Percentiles rank a stretch among this genome's conserved stretches.
phyloP scores from a whole-genome alignment of 2,888 invertebrate species.

The Ophion costatus region DNA sequence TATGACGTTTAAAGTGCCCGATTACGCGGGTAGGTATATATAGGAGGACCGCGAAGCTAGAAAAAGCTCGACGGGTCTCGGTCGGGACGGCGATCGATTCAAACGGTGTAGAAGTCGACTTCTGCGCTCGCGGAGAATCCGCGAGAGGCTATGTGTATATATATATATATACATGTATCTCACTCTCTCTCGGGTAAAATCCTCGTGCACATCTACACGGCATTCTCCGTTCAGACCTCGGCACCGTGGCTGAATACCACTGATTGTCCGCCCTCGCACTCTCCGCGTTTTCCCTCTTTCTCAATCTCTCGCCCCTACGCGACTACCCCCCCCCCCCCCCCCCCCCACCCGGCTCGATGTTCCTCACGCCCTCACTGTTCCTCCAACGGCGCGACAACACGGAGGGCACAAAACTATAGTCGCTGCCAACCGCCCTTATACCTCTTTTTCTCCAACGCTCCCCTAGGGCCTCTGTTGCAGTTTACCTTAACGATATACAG shows the following conservation, averaged over 20 bases:
- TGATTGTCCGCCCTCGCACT: constrained; percentile 79
- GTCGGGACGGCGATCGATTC: constrained; percentile 62
- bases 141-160: constrained; percentile 33
- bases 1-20: background rate
- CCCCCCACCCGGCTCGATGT: background rate
- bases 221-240: constrained; percentile 67
- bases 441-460: constrained; percentile 10
- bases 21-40: background rate
- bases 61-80: constrained; percentile 44
- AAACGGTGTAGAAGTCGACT: constrained; percentile 58
- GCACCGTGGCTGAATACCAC: constrained; percentile 79
- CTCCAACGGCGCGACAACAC: constrained; percentile 37
- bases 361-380: constrained; percentile 31
- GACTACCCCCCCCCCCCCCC: constrained; percentile 18
- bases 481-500: background rate
- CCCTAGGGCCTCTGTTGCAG: background rate
- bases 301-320: constrained; percentile 26
- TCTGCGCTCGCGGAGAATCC: constrained; percentile 49
- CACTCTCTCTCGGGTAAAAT: constrained; percentile 11
- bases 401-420: background rate
- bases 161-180: constrained; percentile 36
- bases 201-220: constrained; percentile 19
- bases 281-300: constrained; percentile 51
- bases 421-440: background rate
- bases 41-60: constrained; percentile 4